Percentiles rank a stretch among this genome's conserved stretches.
Conservation (phyloP, 2,888 invertebrate genomes). For the Rhyacophila evoluta region DNA sequence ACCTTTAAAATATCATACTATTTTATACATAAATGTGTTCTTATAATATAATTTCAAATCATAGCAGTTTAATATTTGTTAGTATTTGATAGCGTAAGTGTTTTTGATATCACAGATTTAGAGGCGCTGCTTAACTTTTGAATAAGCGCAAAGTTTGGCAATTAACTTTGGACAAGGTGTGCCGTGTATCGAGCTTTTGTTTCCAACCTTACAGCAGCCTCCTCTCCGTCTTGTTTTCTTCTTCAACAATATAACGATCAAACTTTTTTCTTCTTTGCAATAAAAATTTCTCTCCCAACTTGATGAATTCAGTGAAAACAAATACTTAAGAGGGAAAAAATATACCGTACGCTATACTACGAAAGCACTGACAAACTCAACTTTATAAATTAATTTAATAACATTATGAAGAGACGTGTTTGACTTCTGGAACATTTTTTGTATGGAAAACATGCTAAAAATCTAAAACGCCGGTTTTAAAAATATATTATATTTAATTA, state of each 20-base stretch:
- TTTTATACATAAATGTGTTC: too few relatives aligned
- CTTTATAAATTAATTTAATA: background rate
- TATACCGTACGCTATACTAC: background rate
- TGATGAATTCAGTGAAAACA: constrained; percentile 8
- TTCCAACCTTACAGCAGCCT: constrained; percentile 28
- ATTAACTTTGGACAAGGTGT: constrained; percentile 54
- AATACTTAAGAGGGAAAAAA: background rate
- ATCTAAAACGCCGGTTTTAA: too few relatives aligned
- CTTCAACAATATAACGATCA: constrained; percentile 46
- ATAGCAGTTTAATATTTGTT: too few relatives aligned
- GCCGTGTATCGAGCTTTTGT: constrained; percentile 50
- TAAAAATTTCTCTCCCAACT: constrained; percentile 29
- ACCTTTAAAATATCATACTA: too few relatives aligned
- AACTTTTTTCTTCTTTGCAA: constrained; percentile 47
- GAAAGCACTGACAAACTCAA: background rate
- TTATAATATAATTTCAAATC: too few relatives aligned
- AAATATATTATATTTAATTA: too few relatives aligned
- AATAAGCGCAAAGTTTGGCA: constrained; percentile 50
- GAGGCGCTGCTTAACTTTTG: background rate
- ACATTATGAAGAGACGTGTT: background rate
- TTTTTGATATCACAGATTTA: background rate
- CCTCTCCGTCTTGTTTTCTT: constrained; percentile 25
- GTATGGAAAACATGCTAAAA: too few relatives aligned
- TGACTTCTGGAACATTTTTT: too few relatives aligned
- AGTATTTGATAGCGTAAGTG: too few relatives aligned